Evolutionary conservation across 1,140 invertebrate species (phyloP).

Genomic region (Vanessa atalanta): DNA sequence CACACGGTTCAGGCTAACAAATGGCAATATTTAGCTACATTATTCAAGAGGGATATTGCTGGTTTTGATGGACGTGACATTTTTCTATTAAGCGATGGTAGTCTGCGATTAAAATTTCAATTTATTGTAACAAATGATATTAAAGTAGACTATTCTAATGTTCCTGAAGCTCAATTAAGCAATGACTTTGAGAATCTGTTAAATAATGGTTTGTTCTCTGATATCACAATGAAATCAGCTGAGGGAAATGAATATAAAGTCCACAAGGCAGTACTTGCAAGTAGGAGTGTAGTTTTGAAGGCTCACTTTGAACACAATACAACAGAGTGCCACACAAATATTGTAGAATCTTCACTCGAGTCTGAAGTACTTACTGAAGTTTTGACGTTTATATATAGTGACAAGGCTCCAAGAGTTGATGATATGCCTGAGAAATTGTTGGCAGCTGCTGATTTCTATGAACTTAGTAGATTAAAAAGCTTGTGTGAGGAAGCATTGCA

Average conservation of each 20-base stretch:
- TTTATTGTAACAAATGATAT: constrained; percentile 71
- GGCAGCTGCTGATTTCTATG: constrained; percentile 76
- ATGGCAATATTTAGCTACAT: constrained; percentile 71
- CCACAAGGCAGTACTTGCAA: constrained; percentile 70
- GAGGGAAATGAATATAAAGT: constrained; percentile 69
- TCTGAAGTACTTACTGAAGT: constrained; percentile 84
- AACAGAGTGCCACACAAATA: constrained; percentile 83
- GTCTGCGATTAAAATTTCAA: constrained; percentile 68
- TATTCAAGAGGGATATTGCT: constrained; percentile 66
- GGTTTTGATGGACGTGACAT: constrained; percentile 58
- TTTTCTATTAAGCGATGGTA: constrained; percentile 64
- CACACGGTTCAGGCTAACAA: constrained; percentile 70
- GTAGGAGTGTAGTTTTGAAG: constrained; percentile 84
- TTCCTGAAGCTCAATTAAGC: constrained; percentile 62
- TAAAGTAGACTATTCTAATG: constrained; percentile 56
- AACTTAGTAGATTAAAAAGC: constrained; percentile 68
- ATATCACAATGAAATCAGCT: constrained; percentile 70
- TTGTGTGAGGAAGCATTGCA: constrained; percentile 73
- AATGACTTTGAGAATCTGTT: constrained; percentile 71
- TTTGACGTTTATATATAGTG: constrained; percentile 85
- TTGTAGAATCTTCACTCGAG: constrained; percentile 81
- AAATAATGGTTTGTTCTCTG: constrained; percentile 66
- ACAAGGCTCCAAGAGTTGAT: constrained; percentile 82
- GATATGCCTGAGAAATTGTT: constrained; percentile 71
- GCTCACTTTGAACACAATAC: constrained; percentile 88